phyloP scores from a whole-genome alignment of 2,888 invertebrate genomes.

The Drosophila emarginata region DNA sequence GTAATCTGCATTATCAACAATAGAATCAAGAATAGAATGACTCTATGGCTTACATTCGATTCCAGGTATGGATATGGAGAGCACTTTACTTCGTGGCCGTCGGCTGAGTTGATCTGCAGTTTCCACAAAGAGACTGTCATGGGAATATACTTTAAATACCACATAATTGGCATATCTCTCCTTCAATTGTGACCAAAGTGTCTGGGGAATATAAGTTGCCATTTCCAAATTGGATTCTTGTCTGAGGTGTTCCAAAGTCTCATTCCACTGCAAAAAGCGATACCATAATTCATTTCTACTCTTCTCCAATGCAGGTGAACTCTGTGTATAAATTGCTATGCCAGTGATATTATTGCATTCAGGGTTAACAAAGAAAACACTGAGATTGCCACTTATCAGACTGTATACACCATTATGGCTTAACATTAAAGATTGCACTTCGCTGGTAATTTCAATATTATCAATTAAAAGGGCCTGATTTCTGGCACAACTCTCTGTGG shows the following conservation, averaged over 20 bases:
- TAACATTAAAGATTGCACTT: constrained; percentile 42
- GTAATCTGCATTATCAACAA: background rate
- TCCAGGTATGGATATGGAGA: constrained; percentile 86
- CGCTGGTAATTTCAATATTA: background rate
- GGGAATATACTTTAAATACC: constrained; percentile 84
- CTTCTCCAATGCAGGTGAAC: background rate
- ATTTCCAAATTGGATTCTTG: constrained; percentile 83
- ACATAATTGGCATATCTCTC: constrained; percentile 79
- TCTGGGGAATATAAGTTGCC: constrained; percentile 84
- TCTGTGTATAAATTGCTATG: constrained; percentile 68
- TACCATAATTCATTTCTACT: constrained; percentile 61
- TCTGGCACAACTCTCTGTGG: constrained; percentile 34
- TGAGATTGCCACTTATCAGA: constrained; percentile 71
- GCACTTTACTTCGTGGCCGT: constrained; percentile 83
- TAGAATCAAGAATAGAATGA: background rate
- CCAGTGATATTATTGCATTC: constrained; percentile 75
- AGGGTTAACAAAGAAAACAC: constrained; percentile 80
- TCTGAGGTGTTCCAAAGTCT: constrained; percentile 74
- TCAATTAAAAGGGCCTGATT: background rate
- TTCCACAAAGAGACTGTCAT: constrained; percentile 85
- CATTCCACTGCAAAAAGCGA: constrained; percentile 82
- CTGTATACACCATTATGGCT: constrained; percentile 68
- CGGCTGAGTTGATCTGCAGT: constrained; percentile 72
- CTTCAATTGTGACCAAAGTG: constrained; percentile 76
- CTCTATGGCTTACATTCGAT: constrained; percentile 77